Evolutionary conservation across 2,797 vertebrate genomes (phyloP).

Genomic region (Silurus aristotelis): DNA sequence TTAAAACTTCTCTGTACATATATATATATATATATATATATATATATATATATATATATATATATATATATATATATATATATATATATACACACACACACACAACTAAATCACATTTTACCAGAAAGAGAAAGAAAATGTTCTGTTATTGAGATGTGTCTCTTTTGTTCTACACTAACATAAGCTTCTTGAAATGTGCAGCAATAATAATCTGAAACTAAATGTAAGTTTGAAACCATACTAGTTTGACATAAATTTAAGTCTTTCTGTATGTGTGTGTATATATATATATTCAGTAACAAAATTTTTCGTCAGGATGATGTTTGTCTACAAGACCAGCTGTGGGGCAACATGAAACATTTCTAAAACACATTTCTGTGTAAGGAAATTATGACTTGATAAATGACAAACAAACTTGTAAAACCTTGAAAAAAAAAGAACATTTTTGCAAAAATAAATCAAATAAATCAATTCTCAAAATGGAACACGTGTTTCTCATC

Average conservation of each 20-base stretch:
- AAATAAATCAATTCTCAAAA: slow-evolving; percentile 11
- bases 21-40: too few species aligned
- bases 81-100: not conserved
- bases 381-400: slow-evolving; percentile 32
- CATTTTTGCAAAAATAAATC: not conserved
- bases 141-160: too few species aligned
- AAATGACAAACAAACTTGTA: slow-evolving; percentile 29
- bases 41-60: too few species aligned
- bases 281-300: slow-evolving; percentile 55
- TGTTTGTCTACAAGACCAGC: slow-evolving; percentile 61
- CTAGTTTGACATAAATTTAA: too few species aligned
- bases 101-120: too few species aligned
- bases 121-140: too few species aligned
- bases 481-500: slow-evolving; percentile 15
- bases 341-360: slow-evolving; percentile 47
- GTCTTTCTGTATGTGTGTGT: too few species aligned
- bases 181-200: too few species aligned
- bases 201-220: too few species aligned
- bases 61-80: too few species aligned
- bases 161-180: too few species aligned
- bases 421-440: slow-evolving; percentile 13
- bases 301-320: slow-evolving; percentile 63
- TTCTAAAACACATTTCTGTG: slow-evolving; percentile 27
- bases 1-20: not conserved
- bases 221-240: too few species aligned